Evolutionary conservation across 2,888 invertebrate species (phyloP), one percentile per base, ranked within the genome.

Genomic region (Lamellibrachia satsuma): DNA sequence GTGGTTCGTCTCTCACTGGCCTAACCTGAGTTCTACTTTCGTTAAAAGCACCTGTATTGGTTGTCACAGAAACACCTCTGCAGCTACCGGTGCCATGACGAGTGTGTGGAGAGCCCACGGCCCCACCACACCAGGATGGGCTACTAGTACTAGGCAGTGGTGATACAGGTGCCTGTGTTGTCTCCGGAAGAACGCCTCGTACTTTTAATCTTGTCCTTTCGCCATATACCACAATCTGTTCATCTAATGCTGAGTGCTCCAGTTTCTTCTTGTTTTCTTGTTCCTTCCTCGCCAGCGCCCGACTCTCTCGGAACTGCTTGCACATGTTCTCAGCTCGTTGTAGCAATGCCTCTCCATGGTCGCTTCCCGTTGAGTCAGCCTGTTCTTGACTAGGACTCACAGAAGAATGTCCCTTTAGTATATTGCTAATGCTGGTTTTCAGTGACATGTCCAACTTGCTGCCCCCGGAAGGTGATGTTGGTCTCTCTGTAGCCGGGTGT

Each of bases 1-100:
- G 75, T 75, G 75, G 75, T 75, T 75, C 75, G 22, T 75, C 75
- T 75, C 75, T 15, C 22, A 75, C 75, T 6, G 75, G n/a, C 75
- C 75, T 75, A 75, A 75, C 75, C 22, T 75, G 75, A 75, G 22
- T 75, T 75, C 75, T 75, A 75, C 75, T 75, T 75, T 75, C 75
- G n/a, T 75, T n/a, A 75, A 3, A 75, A n/a, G 22, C 75, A 75
- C 22, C 75, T 15, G 4, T 75, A n/a, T n/a, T 22, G 22, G 22
- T 75, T 22, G 22, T 0, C 15, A 75, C 75, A 75, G 75, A 22
- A n/a, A n/a, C 15, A 75, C 75, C n/a, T 6, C 22, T 11, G 6
- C 75, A 75, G n/a, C 75, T 75, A 22, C n/a, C 22, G 15, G 11
- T 15, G 3, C 75, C 22, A 75, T 75, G n/a, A 3, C 75, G 75